These are phyloP conservation scores for Myotis planiceps DNA, from an alignment of 2,797 vertebrate species.

Conservation along the genomic window DNA sequence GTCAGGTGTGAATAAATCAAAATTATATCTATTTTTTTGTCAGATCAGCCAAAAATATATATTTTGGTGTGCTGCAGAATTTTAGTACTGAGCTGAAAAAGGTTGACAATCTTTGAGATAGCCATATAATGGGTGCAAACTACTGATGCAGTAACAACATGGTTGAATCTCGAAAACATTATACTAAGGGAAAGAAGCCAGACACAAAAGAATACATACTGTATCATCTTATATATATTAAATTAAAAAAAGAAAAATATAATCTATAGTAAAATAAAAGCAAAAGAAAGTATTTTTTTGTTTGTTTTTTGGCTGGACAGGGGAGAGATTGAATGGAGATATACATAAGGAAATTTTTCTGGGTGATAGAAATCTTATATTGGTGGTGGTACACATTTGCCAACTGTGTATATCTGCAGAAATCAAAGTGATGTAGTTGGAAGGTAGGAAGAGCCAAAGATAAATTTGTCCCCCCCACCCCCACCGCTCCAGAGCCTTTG, in stretches of 20 bases:
- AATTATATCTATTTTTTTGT: too few relatives aligned
- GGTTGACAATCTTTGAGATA: not conserved
- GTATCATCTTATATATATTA: not conserved
- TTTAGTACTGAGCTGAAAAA: too few relatives aligned
- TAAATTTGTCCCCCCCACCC: not conserved
- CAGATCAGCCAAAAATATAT: too few relatives aligned
- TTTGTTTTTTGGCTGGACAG: not conserved
- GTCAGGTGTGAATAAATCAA: too few relatives aligned
- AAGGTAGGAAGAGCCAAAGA: not conserved
- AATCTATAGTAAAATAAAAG: not conserved
- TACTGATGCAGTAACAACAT: not conserved
- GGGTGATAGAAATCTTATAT: not conserved
- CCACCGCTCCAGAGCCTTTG: not conserved
- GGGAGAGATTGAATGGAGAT: not conserved
- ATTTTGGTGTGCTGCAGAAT: too few relatives aligned
- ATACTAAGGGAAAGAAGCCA: not conserved
- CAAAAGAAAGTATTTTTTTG: not conserved
- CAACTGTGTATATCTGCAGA: not conserved
- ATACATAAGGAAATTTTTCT: not conserved
- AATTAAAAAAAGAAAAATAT: not conserved
- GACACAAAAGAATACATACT: not conserved
- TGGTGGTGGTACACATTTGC: not conserved
- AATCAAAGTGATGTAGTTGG: not conserved
- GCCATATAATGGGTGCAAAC: not conserved
- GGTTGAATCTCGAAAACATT: not conserved